phyloP scores from a whole-genome alignment of 2,888 invertebrate genomes.

The Apamea sordens region DNA sequence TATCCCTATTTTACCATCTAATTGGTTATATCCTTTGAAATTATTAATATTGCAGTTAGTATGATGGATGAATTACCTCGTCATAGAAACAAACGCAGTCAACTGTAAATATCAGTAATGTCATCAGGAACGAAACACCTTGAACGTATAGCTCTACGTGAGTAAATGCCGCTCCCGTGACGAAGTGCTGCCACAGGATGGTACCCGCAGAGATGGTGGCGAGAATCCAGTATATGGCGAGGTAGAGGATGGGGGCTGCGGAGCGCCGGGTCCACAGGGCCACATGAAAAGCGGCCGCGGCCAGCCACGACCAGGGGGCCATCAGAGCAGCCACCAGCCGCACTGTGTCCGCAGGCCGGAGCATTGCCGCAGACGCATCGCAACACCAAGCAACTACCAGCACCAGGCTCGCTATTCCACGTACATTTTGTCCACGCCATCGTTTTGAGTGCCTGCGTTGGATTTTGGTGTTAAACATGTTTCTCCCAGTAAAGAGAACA shows the following conservation, averaged over 20 bases:
- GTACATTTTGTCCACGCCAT: conserved; percentile 84
- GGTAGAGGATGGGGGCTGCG: conserved; percentile 85
- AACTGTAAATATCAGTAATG: conserved; percentile 78
- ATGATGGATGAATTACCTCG: conserved; percentile 75
- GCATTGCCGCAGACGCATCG: conserved; percentile 78
- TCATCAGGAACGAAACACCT: conserved; percentile 74
- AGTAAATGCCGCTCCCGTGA: conserved; percentile 64
- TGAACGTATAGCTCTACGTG: conserved; percentile 82
- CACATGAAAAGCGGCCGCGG: conserved; percentile 84
- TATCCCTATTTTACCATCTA: conserved; percentile 8
- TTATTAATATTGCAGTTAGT: conserved; percentile 11
- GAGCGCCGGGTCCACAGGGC: conserved; percentile 83
- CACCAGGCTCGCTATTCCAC: conserved; percentile 80
- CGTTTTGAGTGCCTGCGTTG: conserved; percentile 65
- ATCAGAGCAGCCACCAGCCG: conserved; percentile 79
- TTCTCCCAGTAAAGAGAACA: neutral
- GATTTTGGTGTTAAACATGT: conserved; percentile 14
- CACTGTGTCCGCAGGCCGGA: conserved; percentile 78
- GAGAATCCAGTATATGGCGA: conserved; percentile 86
- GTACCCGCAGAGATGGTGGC: conserved; percentile 78
- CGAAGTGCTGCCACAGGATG: conserved; percentile 77
- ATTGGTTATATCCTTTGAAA: conserved; percentile 22
- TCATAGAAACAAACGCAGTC: conserved; percentile 87
- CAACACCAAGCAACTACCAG: conserved; percentile 80
- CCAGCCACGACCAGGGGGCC: conserved; percentile 84